A percentile compares a stretch with the other conserved stretches of the same genome.
Conservation (phyloP, 2,797 vertebrate species). For the Syndactyla subalaris region DNA sequence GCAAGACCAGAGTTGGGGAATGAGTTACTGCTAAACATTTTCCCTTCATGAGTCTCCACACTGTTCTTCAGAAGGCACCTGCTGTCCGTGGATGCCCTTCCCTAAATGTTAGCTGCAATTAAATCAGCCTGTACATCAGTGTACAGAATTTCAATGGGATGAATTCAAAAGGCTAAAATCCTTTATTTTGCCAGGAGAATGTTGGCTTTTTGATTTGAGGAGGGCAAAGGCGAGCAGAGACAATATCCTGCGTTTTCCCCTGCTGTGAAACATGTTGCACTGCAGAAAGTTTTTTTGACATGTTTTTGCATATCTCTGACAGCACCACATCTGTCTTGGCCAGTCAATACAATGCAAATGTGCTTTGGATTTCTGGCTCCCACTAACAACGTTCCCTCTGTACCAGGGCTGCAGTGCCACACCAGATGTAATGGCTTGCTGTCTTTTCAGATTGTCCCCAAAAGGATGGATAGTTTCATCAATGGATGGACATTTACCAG, state of each 20-base stretch:
- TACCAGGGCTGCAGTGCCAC: neutral
- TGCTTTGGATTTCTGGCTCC: neutral
- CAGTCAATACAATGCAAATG: neutral
- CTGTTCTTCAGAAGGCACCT: neutral
- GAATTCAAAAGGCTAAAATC: neutral
- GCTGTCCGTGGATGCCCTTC: neutral
- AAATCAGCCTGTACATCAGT: neutral
- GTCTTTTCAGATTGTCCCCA: neutral
- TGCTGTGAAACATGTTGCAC: neutral
- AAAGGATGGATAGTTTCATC: neutral
- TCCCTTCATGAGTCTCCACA: neutral
- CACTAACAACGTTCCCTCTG: neutral
- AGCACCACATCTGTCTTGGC: neutral
- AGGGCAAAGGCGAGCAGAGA: neutral
- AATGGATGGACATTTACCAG: neutral
- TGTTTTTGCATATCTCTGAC: neutral
- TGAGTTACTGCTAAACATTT: neutral
- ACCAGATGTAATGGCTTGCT: neutral
- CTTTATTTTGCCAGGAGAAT: neutral
- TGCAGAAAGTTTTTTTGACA: neutral
- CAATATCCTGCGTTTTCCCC: neutral
- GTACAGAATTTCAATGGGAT: neutral
- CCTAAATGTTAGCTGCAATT: neutral
- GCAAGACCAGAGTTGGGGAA: neutral
- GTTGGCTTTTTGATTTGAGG: neutral